Percentiles rank a stretch among this genome's conserved stretches.
These are phyloP conservation scores for Drosophila dunni DNA, from an alignment of 1,140 invertebrate genomes.

Conservation along the genomic window DNA sequence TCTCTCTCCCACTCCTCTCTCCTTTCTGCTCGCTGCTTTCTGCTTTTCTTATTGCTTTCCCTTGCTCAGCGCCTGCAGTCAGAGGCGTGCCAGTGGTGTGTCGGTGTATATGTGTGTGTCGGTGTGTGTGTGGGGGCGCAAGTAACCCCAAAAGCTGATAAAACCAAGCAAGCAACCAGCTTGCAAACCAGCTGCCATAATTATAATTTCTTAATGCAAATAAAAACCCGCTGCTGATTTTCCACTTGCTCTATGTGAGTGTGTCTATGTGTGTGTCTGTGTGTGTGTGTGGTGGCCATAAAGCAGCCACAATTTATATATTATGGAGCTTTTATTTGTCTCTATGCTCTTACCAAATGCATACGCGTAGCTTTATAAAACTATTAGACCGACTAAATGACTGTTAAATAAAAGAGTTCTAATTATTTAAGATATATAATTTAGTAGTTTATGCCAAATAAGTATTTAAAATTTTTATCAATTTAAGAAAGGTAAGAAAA, in stretches of 20 bases:
- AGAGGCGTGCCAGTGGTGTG: not conserved
- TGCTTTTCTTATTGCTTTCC: not conserved
- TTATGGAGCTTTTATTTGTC: conserved; percentile 66
- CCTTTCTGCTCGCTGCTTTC: not conserved
- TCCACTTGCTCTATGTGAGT: conserved; percentile 41
- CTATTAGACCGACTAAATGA: not conserved
- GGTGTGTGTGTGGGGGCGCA: conserved; percentile 52
- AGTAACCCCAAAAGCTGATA: conserved; percentile 78
- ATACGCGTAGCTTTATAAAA: not conserved
- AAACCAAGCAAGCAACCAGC: conserved; percentile 37
- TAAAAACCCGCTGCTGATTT: conserved; percentile 78
- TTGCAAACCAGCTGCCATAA: conserved; percentile 69
- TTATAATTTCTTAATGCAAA: conserved; percentile 82
- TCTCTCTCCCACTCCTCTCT: not conserved
- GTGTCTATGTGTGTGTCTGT: conserved; percentile 13
- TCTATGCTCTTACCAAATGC: conserved; percentile 35
- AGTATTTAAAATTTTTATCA: no score
- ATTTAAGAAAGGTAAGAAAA: no score
- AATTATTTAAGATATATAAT: no score
- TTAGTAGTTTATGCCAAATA: no score
- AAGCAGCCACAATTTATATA: conserved; percentile 76
- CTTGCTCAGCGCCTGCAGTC: conserved; percentile 6
- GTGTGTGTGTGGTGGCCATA: conserved; percentile 30
- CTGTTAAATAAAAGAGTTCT: no score
- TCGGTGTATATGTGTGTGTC: conserved; percentile 9